Evolutionary conservation across 2,888 invertebrate genomes (phyloP), one percentile per base, ranked within the genome.

Genomic region (Incurvaria masculella): DNA sequence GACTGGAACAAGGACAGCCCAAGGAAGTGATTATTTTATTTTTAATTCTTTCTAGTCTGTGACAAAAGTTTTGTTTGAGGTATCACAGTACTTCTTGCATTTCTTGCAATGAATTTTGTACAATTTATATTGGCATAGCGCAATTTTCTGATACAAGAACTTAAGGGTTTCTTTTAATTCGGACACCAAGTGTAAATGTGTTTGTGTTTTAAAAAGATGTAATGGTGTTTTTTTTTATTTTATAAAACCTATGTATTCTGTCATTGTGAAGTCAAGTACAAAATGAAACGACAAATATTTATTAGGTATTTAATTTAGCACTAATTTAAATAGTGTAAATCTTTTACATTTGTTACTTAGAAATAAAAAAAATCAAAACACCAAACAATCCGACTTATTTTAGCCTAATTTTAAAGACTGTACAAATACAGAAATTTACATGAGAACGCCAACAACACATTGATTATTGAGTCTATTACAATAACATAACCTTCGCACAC

Each of bases 1-100:
- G 79, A 86, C 58, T 82, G 81, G 81, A 78, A 81, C n/a, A 56
- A 51, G 16, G 51, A 53, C 49, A 62, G 59, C 44, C 60, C 61
- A 39, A 54, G 51, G 27, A 58, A 59, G 52, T 59, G 51, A 57
- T 48, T 20, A 43, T 6, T 10, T n/a, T 11, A 14, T 40, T 14
- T 8, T 14, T 40, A 40, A 10, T 10, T 40, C 16, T 40, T 40
- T 8, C n/a, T n/a, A n/a, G n/a, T n/a, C n/a, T n/a, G n/a, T n/a
- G n/a, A n/a, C n/a, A n/a, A n/a, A n/a, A n/a, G n/a, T n/a, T n/a
- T n/a, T n/a, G n/a, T n/a, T n/a, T n/a, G n/a, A n/a, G n/a, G n/a
- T n/a, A n/a, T n/a, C n/a, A n/a, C n/a, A n/a, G n/a, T n/a, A n/a
- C n/a, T n/a, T n/a, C n/a, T n/a, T n/a, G n/a, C n/a, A n/a, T n/a